Conservation (phyloP, 2,888 invertebrate genomes). For the Phania funesta region DNA sequence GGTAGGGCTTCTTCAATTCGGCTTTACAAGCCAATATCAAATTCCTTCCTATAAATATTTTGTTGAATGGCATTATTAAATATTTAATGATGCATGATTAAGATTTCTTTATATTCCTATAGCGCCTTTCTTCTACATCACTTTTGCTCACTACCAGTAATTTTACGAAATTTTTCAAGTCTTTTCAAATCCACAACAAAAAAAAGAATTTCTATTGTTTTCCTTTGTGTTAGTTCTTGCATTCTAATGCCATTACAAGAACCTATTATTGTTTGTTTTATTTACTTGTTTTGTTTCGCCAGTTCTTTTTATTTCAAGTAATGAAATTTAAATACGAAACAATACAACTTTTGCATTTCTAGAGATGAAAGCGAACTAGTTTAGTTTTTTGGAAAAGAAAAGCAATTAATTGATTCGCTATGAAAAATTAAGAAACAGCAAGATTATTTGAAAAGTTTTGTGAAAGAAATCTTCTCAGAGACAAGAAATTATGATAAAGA, state of each 20-base stretch:
- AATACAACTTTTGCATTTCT: constrained; percentile 10
- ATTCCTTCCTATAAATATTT: background rate
- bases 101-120: constrained; percentile 8
- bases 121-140: background rate
- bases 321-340: constrained; percentile 29
- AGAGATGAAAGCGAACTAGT: background rate
- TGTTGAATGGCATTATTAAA: background rate
- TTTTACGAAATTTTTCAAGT: background rate
- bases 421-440: background rate
- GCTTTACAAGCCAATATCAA: background rate
- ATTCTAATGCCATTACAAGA: constrained; percentile 9
- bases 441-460: background rate
- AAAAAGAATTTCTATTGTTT: background rate
- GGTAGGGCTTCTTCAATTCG: background rate
- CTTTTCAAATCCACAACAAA: background rate
- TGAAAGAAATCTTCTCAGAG: no score
- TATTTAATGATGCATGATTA: constrained; percentile 24
- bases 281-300: background rate
- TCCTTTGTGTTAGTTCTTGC: background rate
- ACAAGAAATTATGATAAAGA: no score
- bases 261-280: constrained; percentile 4
- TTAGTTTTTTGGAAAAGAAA: background rate
- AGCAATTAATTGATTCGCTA: constrained; percentile 27
- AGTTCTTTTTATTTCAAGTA: background rate
- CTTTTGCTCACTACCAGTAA: background rate